A percentile compares a stretch with the other conserved stretches of the same genome.
Conservation (phyloP, 2,797 vertebrate species). For the Mastacembelus armatus region DNA sequence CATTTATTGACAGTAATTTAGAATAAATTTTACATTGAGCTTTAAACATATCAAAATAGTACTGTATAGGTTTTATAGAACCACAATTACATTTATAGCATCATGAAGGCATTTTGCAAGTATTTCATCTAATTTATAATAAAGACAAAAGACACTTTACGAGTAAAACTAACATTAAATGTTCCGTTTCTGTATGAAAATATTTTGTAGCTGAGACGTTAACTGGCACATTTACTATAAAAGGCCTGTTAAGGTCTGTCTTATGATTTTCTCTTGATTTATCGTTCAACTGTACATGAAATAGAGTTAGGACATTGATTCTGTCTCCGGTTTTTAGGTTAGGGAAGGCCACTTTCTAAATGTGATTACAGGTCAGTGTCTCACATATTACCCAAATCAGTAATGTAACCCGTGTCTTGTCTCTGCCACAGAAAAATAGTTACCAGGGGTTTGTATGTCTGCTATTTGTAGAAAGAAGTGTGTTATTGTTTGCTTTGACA, state of each 20-base stretch:
- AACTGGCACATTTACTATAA: conserved; percentile 61
- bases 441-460: not conserved
- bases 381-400: not conserved
- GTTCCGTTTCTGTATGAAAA: conserved; percentile 73
- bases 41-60: conserved; percentile 79
- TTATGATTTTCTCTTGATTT: conserved; percentile 35
- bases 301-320: conserved; percentile 29
- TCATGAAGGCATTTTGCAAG: conserved; percentile 63
- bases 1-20: conserved; percentile 73
- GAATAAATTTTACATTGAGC: conserved; percentile 63
- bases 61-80: conserved; percentile 60
- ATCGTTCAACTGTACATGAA: conserved; percentile 46
- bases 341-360: conserved; percentile 49
- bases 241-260: conserved; percentile 54
- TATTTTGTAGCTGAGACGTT: conserved; percentile 58
- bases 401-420: conserved; percentile 13
- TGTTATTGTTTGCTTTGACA: not conserved
- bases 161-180: conserved; percentile 50
- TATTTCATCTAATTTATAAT: conserved; percentile 43
- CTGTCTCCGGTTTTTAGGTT: conserved; percentile 25
- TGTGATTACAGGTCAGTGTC: conserved; percentile 21
- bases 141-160: conserved; percentile 53
- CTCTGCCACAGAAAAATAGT: not conserved
- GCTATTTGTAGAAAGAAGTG: not conserved
- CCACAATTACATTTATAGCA: conserved; percentile 51